Evolutionary conservation across 2,797 vertebrate species (phyloP).

Genomic region (Novumbra hubbsi): DNA sequence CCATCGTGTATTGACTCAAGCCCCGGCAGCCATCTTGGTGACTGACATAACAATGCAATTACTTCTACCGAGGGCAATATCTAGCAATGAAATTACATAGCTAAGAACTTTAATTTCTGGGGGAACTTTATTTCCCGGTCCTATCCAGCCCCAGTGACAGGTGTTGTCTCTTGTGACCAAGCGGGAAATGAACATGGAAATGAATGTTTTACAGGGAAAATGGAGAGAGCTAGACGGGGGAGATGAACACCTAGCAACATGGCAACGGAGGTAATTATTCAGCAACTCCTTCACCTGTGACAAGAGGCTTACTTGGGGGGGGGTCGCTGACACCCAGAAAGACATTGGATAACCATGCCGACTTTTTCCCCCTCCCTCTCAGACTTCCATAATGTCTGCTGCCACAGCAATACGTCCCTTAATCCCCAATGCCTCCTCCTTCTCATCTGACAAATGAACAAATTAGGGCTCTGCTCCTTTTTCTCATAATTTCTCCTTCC

Average conservation of each 20-base stretch:
- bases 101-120: conserved; percentile 22
- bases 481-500: neutral
- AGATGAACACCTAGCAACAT: conserved; percentile 30
- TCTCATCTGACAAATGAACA: neutral
- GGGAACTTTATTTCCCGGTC: conserved; percentile 13
- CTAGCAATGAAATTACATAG: conserved; percentile 37
- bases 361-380: conserved; percentile 33
- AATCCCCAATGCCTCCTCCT: conserved; percentile 20
- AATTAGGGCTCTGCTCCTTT: neutral
- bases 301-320: conserved; percentile 62
- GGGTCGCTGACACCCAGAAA: conserved; percentile 47
- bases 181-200: conserved; percentile 69
- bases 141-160: conserved; percentile 50
- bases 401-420: conserved; percentile 10
- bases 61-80: conserved; percentile 55
- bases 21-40: conserved; percentile 50
- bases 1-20: conserved; percentile 48
- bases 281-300: conserved; percentile 73
- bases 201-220: conserved; percentile 60
- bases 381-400: conserved; percentile 42
- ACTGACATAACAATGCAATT: conserved; percentile 61
- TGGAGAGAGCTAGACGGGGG: conserved; percentile 3
- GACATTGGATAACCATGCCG: conserved; percentile 60
- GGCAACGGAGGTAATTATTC: conserved; percentile 73
- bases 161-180: conserved; percentile 65